phyloP scores from a whole-genome alignment of 2,888 invertebrate species.

The Epiblema foenella region DNA sequence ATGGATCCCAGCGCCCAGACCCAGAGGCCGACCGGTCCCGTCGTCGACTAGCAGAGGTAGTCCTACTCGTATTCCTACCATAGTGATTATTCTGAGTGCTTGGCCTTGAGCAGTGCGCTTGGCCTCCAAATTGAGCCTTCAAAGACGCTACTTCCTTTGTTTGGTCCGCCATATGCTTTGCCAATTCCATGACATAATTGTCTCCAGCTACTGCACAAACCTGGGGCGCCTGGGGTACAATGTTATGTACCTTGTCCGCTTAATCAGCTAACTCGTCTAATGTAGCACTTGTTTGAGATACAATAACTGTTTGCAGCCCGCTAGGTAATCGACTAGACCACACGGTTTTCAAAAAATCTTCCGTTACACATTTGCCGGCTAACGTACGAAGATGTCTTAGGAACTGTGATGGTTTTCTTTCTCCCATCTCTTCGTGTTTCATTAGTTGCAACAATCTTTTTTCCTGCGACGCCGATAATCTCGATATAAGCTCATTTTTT shows the following conservation, averaged over 20 bases:
- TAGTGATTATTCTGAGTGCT: not conserved
- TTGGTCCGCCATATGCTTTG: not conserved
- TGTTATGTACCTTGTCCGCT: slow-evolving; percentile 17
- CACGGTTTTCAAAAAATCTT: slow-evolving; percentile 2
- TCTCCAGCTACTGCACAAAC: slow-evolving; percentile 4
- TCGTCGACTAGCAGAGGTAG: not conserved
- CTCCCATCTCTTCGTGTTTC: slow-evolving; percentile 44
- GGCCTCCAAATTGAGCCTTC: not conserved
- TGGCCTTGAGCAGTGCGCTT: slow-evolving; percentile 1
- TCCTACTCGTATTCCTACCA: not conserved
- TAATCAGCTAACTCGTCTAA: slow-evolving; percentile 10
- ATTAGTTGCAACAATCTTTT: slow-evolving; percentile 45
- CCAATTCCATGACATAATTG: not conserved
- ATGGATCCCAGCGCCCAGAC: not conserved
- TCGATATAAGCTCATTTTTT: slow-evolving; percentile 7
- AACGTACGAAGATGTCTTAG: slow-evolving; percentile 41
- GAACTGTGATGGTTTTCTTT: slow-evolving; percentile 47
- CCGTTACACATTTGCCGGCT: slow-evolving; percentile 37
- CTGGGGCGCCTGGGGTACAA: slow-evolving; percentile 1
- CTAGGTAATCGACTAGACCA: slow-evolving; percentile 14
- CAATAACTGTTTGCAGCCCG: not conserved
- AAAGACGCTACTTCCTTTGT: slow-evolving; percentile 4
- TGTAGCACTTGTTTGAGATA: not conserved
- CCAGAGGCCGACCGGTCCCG: not conserved
- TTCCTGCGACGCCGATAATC: slow-evolving; percentile 39